Conservation (phyloP, 2,888 invertebrate species). For the Tortricodes alternella region DNA sequence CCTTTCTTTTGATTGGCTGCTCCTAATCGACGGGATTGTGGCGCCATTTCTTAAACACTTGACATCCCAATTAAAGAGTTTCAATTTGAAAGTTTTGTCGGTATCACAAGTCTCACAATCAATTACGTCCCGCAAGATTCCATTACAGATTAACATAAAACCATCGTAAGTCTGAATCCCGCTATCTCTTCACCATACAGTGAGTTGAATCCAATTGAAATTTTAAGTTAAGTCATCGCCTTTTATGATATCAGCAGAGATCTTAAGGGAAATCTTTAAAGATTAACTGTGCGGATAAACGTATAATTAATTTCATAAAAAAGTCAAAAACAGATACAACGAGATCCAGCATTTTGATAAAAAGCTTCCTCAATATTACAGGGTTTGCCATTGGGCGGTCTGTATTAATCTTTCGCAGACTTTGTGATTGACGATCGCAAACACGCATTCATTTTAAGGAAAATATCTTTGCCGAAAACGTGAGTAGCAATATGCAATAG, state of each 20-base stretch:
- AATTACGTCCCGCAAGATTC: slow-evolving; percentile 12
- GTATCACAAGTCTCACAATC: slow-evolving; percentile 15
- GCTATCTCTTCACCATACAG: slow-evolving; percentile 10
- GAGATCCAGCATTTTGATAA: slow-evolving; percentile 3
- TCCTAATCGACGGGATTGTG: background rate
- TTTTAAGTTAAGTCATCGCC: background rate
- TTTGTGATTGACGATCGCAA: background rate
- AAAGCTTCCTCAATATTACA: slow-evolving; percentile 1
- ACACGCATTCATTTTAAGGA: too few species aligned
- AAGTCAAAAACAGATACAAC: background rate
- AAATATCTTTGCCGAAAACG: too few species aligned
- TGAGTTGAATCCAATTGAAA: slow-evolving; percentile 17
- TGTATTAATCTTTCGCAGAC: slow-evolving; percentile 4
- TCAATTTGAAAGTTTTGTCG: slow-evolving; percentile 11
- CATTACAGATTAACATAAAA: slow-evolving; percentile 25
- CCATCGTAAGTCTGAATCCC: slow-evolving; percentile 22
- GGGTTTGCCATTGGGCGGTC: slow-evolving; percentile 22
- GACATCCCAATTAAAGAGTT: background rate
- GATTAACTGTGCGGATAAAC: too few species aligned
- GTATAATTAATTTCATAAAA: background rate
- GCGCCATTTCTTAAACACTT: background rate
- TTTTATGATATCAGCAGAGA: too few species aligned
- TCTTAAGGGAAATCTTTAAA: too few species aligned
- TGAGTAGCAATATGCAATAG: too few species aligned
- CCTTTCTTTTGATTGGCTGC: background rate